These are phyloP conservation scores for Brachymystax lenok DNA, from an alignment of 2,797 vertebrate genomes.

Conservation along the genomic window DNA sequence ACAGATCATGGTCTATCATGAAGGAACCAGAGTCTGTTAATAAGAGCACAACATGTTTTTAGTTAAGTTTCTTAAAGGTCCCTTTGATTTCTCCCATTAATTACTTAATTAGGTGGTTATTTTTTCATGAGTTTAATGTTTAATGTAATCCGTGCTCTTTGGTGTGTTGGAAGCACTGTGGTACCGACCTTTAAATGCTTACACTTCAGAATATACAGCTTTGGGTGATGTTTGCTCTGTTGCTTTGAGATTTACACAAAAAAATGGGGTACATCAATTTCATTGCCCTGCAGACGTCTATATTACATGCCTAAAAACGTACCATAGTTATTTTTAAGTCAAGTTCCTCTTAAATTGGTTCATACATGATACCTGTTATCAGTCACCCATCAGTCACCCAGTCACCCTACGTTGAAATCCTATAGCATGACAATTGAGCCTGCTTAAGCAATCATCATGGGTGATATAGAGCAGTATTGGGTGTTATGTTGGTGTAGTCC, in stretches of 20 bases:
- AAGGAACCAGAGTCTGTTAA: not conserved
- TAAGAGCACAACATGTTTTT: not conserved
- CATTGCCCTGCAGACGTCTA: not conserved
- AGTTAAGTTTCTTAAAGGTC: not conserved
- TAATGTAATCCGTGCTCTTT: not conserved
- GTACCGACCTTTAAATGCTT: not conserved
- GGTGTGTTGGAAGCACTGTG: conserved; percentile 4
- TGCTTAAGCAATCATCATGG: no score
- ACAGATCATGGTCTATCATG: no score
- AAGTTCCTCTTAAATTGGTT: no score
- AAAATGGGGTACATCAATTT: not conserved
- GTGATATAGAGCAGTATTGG: no score
- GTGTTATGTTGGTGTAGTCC: no score
- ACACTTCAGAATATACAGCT: not conserved
- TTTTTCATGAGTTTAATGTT: conserved; percentile 8
- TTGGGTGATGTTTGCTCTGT: not conserved
- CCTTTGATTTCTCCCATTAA: conserved; percentile 30
- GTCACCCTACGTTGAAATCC: no score
- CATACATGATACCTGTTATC: no score
- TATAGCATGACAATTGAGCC: no score
- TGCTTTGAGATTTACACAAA: not conserved
- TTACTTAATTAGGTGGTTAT: conserved; percentile 27
- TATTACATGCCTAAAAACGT: not conserved
- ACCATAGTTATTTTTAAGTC: not conserved
- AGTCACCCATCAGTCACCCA: no score